phyloP scores from a whole-genome alignment of 2,113 vertebrate genomes.

The Gambusia affinis region DNA sequence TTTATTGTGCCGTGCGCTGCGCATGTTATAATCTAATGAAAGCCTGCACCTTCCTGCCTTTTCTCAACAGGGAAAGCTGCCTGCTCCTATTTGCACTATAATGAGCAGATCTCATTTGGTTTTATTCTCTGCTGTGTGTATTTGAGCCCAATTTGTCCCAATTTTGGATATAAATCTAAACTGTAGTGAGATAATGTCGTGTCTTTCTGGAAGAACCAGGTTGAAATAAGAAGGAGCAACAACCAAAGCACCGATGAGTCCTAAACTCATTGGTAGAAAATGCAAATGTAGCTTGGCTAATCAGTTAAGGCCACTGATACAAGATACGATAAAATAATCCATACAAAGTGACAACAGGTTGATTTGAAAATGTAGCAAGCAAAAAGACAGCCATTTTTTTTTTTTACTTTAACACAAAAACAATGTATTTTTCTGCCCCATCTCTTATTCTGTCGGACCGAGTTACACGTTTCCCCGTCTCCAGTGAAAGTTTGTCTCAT shows the following conservation, averaged over 20 bases:
- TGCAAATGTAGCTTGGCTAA: neutral
- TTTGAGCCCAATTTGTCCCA: too few species aligned
- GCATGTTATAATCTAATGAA: too few species aligned
- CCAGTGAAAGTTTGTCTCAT: slow-evolving; percentile 52
- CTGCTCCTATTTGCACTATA: too few species aligned
- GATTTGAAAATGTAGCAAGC: neutral
- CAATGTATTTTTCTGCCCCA: neutral
- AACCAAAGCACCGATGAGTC: neutral
- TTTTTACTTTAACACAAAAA: slow-evolving; percentile 4
- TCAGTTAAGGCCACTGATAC: neutral
- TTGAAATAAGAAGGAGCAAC: neutral
- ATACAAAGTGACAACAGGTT: neutral
- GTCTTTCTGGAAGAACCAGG: too few species aligned
- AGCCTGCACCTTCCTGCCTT: too few species aligned
- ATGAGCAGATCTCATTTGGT: too few species aligned
- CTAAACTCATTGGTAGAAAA: neutral
- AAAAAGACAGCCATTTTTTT: neutral
- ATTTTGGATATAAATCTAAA: too few species aligned
- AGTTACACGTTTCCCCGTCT: slow-evolving; percentile 15
- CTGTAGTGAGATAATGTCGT: too few species aligned
- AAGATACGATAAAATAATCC: neutral
- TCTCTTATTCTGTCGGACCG: slow-evolving; percentile 4
- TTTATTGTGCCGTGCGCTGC: too few species aligned
- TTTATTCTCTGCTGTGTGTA: too few species aligned
- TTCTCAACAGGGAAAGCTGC: too few species aligned